Base-by-base conservation (phyloP, 2,797 vertebrate genomes). In the Tachyglossus aculeatus region DNA sequence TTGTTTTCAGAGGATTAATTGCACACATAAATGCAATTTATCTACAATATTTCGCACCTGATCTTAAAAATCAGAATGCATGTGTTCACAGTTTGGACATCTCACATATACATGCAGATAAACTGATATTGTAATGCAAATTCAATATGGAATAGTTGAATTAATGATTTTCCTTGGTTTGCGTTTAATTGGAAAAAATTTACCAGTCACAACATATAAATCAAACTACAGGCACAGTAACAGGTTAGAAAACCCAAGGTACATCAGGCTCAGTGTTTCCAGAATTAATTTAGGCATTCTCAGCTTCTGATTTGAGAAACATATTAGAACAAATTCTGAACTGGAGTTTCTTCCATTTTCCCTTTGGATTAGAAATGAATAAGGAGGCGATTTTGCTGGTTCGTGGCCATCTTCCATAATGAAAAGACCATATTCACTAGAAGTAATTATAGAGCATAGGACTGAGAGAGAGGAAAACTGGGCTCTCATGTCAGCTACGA, bases 21-120 rank as follows among this genome's bases (percentile, higher is more conserved):
- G 70, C 52, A 75, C 72, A 84, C 83, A 86, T 85, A 88, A 86
- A 88, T 68, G 81, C 80, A 74, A 71, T 90, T 88, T 82, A 81
- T 85, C 82, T 84, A 67, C 50, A 53, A 34, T 19, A 25, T 84
- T 80, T 74, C 68, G 64, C 71, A 64, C 62, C 71, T 62, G 71
- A 78, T 77, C 66, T 79, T 61, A 79, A 40, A 83, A 87, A 80
- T 74, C 71, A 74, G 82, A 71, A 86, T 84, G 80, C 77, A 83
- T 80, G 25, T 32, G 56, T 57, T 61, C 85, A 74, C 72, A 32
- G 80, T 83, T 77, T 52, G 53, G 21, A 71, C 80, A 76, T 63
- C 36, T 85, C 80, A 76, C 65, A 73, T 71, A 80, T 71, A 65
- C 82, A 82, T 80, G 81, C 75, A 83, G 77, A 84, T 76, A 86